Conservation (phyloP, 1,140 invertebrate species). For the Zaprionus tsacasi region DNA sequence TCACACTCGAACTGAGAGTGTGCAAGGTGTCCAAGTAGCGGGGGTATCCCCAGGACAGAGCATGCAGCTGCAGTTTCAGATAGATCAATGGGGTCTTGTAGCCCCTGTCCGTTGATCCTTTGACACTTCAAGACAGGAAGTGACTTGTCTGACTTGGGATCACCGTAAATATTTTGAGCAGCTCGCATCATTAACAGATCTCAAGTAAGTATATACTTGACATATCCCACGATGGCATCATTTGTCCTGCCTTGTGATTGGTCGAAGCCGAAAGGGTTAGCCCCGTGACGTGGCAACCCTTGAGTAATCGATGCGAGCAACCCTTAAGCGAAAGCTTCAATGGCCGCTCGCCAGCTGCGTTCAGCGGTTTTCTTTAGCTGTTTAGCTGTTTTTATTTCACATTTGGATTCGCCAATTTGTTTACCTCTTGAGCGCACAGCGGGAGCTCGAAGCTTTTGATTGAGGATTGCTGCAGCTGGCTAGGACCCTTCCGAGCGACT, state of each 20-base stretch:
- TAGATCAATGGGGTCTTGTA: not conserved
- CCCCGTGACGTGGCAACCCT: constrained; percentile 26
- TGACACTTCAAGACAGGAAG: constrained; percentile 40
- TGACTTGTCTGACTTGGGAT: not conserved
- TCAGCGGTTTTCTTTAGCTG: not conserved
- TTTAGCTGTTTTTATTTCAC: not conserved
- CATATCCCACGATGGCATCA: constrained; percentile 11
- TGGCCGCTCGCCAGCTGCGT: constrained; percentile 47
- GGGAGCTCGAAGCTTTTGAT: constrained; percentile 42
- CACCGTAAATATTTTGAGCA: constrained; percentile 50
- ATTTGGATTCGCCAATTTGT: constrained; percentile 20
- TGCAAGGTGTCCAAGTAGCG: constrained; percentile 43
- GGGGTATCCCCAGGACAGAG: constrained; percentile 11
- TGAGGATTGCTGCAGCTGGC: not conserved
- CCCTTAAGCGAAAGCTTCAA: constrained; percentile 43
- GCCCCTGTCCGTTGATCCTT: constrained; percentile 40
- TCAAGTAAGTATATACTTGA: constrained; percentile 23
- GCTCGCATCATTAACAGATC: constrained; percentile 25
- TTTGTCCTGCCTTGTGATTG: constrained; percentile 47
- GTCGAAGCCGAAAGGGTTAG: constrained; percentile 47
- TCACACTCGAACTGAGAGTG: constrained; percentile 20
- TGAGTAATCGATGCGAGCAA: not conserved
- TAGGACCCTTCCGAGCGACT: constrained; percentile 1
- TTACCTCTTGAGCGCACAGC: constrained; percentile 9
- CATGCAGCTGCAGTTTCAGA: constrained; percentile 28